A percentile compares a stretch with the other conserved stretches of the same genome.
These are phyloP conservation scores for Clupea harengus DNA, from an alignment of 2,113 vertebrate genomes.

Conservation along the genomic window DNA sequence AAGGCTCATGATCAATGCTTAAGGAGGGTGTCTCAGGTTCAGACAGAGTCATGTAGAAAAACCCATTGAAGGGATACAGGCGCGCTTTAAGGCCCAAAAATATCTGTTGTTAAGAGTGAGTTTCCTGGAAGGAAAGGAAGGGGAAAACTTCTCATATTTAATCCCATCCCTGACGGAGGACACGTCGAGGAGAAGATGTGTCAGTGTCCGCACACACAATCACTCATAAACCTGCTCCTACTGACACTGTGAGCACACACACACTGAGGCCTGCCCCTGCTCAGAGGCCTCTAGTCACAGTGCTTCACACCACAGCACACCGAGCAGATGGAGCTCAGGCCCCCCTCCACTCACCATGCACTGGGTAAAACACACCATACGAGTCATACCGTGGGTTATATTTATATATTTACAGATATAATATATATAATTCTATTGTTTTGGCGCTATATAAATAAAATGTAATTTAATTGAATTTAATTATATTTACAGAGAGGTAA, in stretches of 20 bases:
- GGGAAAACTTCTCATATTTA: constrained; percentile 3
- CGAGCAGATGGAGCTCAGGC: neutral
- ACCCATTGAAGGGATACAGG: neutral
- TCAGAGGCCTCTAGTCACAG: neutral
- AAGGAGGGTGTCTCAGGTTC: neutral
- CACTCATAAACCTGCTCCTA: neutral
- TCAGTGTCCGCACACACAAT: neutral
- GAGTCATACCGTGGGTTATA: too few species aligned
- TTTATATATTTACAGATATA: too few species aligned
- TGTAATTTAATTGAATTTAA: too few species aligned
- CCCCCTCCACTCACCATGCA: too few species aligned
- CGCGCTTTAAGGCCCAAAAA: neutral
- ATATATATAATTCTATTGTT: too few species aligned
- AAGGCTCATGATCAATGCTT: too few species aligned
- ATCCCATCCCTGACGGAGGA: neutral
- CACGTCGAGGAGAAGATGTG: neutral
- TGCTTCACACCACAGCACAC: neutral
- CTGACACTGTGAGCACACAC: neutral
- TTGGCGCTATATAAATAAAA: too few species aligned
- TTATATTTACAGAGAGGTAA: neutral
- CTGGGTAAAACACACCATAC: neutral
- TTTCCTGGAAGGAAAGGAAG: neutral
- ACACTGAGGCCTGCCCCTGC: neutral
- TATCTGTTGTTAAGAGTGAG: neutral
- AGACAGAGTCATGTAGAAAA: neutral